A percentile compares a stretch with the other conserved stretches of the same genome.
Conservation (phyloP, 2,113 vertebrate genomes). For the Hyaena hyaena region DNA sequence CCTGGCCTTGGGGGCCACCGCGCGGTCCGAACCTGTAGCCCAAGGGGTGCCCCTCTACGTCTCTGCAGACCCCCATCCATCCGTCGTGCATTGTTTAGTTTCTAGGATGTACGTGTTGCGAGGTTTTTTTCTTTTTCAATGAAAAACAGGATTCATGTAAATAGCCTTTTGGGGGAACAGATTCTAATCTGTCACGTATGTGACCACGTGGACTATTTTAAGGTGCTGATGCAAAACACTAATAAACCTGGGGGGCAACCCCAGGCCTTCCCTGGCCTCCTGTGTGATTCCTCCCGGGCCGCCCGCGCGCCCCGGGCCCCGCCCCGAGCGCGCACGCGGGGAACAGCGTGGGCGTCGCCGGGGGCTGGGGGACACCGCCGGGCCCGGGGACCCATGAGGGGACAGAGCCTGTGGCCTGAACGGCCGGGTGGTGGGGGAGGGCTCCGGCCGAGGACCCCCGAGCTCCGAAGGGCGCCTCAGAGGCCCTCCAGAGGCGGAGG, state of each 20-base stretch:
- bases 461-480: not conserved
- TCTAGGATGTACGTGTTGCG: conserved; percentile 17
- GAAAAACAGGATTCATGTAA: conserved; percentile 80
- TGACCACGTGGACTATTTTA: conserved; percentile 82
- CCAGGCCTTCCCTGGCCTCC: not conserved
- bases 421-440: not conserved
- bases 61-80: not conserved
- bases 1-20: not conserved
- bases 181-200: conserved; percentile 74
- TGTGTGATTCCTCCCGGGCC: not conserved
- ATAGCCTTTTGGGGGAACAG: conserved; percentile 81
- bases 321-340: no score
- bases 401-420: not conserved
- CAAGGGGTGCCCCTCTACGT: not conserved
- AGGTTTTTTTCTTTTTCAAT: conserved; percentile 27
- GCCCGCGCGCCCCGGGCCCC: not conserved
- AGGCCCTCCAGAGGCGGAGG: accelerated
- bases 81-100: not conserved
- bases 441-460: no score
- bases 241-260: conserved; percentile 83
- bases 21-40: not conserved
- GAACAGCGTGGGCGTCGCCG: not conserved
- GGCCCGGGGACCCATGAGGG: no score
- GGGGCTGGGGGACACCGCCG: accelerated
- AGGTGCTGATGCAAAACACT: conserved; percentile 87